Percentiles rank a stretch among this genome's conserved stretches.
Evolutionary conservation across 2,888 invertebrate genomes (phyloP).

Genomic region (Panzeria rudis): DNA sequence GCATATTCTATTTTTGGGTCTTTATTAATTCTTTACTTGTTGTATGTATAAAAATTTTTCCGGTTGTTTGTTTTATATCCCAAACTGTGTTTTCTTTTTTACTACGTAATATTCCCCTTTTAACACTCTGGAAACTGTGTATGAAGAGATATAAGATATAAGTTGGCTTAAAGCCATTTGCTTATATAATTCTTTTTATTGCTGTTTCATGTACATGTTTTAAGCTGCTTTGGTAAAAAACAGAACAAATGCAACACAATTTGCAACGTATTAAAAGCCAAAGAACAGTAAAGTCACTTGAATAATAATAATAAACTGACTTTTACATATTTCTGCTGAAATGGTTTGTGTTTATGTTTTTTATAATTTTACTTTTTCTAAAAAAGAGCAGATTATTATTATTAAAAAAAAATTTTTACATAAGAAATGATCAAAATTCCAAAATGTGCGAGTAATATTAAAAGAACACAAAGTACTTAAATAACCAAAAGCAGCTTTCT

Average conservation of each 20-base stretch:
- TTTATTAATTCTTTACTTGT: slow-evolving; percentile 29
- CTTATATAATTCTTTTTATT: slow-evolving; percentile 59
- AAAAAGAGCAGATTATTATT: not conserved
- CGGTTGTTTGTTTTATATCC: slow-evolving; percentile 41
- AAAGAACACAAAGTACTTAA: no score
- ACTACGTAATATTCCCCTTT: not conserved
- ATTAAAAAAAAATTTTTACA: no score
- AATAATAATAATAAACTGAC: not conserved
- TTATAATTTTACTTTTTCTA: not conserved
- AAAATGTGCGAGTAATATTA: no score
- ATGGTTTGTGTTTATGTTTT: slow-evolving; percentile 2
- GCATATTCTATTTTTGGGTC: slow-evolving; percentile 29
- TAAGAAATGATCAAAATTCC: no score
- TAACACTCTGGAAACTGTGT: slow-evolving; percentile 36
- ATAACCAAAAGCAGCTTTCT: no score
- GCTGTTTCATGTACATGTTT: slow-evolving; percentile 54
- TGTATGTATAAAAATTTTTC: slow-evolving; percentile 32
- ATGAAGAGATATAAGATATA: slow-evolving; percentile 58
- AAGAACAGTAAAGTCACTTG: not conserved
- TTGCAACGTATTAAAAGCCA: slow-evolving; percentile 18
- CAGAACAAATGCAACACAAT: slow-evolving; percentile 28
- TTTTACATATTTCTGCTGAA: slow-evolving; percentile 15
- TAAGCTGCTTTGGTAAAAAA: slow-evolving; percentile 51
- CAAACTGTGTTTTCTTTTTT: slow-evolving; percentile 7
- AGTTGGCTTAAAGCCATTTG: slow-evolving; percentile 68